phyloP scores from a whole-genome alignment of 2,113 vertebrate species.

The Mormoops blainvillei region DNA sequence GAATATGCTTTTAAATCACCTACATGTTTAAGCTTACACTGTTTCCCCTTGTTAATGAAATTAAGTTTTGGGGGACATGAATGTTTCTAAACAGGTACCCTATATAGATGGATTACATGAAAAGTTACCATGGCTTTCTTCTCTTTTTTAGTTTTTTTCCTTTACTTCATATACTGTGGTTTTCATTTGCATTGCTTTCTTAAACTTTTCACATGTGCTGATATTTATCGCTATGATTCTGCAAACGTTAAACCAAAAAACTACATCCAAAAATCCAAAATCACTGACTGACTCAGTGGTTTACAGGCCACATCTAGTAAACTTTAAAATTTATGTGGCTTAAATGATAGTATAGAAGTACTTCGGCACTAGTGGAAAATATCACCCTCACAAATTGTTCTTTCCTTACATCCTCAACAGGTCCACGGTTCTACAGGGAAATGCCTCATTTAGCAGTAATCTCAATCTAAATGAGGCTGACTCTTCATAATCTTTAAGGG shows the following conservation, averaged over 20 bases:
- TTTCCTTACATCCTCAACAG: background rate
- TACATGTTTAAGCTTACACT: background rate
- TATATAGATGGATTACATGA: accelerated
- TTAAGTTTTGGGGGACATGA: background rate
- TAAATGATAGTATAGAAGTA: background rate
- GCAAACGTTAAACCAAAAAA: background rate
- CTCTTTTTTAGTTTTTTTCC: too few relatives aligned
- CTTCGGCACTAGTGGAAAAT: background rate
- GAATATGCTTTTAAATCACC: background rate
- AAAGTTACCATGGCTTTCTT: background rate
- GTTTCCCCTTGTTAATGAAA: background rate
- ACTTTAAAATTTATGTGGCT: background rate
- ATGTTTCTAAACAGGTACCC: background rate
- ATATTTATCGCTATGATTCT: background rate
- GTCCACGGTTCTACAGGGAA: background rate
- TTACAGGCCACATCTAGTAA: background rate
- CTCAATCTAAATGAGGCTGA: background rate
- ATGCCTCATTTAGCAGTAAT: background rate
- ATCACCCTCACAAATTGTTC: accelerated
- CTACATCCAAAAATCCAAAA: background rate
- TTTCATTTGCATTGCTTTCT: background rate
- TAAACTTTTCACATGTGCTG: background rate
- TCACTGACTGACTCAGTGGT: background rate
- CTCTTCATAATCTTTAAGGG: background rate
- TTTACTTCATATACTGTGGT: background rate